Percentiles rank a stretch among this genome's conserved stretches.
Conservation (phyloP, 2,888 invertebrate genomes). For the Tethea ocularis region DNA sequence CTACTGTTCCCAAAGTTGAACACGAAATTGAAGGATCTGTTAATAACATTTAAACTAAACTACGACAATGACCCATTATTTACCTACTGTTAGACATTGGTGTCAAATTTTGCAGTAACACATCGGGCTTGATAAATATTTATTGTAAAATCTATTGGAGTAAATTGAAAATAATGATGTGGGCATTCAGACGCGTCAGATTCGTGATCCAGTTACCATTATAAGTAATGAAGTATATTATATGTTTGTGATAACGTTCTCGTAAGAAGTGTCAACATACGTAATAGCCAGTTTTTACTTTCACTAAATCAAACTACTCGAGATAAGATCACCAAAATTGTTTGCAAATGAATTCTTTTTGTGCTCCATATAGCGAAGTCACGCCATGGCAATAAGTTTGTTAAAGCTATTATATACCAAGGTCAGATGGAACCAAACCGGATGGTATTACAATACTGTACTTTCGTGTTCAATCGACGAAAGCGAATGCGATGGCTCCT, state of each 20-base stretch:
- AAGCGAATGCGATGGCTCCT: conserved; percentile 73
- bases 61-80: not conserved
- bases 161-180: conserved; percentile 45
- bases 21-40: not conserved
- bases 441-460: conserved; percentile 65
- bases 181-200: conserved; percentile 28
- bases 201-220: conserved; percentile 36
- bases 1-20: not conserved
- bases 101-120: conserved; percentile 27
- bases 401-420: conserved; percentile 57
- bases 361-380: conserved; percentile 63
- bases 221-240: conserved; percentile 27
- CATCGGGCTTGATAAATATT: conserved; percentile 43
- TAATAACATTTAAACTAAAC: not conserved
- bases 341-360: conserved; percentile 66
- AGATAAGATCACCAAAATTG: conserved; percentile 61
- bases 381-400: conserved; percentile 53
- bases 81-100: conserved; percentile 19
- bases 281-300: conserved; percentile 46
- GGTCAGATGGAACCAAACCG: conserved; percentile 64
- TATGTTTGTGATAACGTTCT: conserved; percentile 33
- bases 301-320: conserved; percentile 64
- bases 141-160: conserved; percentile 47
- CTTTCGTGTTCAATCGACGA: conserved; percentile 74
- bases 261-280: conserved; percentile 37